Conservation (phyloP, 2,113 vertebrate genomes). For the Lasiurus cinereus region DNA sequence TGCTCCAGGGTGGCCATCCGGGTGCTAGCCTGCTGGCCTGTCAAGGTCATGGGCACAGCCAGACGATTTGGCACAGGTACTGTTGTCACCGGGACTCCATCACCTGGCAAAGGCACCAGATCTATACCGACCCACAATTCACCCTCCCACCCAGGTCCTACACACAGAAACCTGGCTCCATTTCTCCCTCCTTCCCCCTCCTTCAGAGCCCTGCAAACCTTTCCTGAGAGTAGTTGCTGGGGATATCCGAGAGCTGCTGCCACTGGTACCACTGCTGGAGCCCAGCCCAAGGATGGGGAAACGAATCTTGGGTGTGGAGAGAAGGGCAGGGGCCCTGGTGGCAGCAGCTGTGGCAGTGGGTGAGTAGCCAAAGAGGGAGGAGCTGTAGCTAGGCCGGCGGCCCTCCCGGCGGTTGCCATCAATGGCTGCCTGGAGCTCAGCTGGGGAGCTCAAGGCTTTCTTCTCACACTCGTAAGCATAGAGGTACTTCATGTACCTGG, state of each 20-base stretch:
- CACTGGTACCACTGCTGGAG: constrained; percentile 77
- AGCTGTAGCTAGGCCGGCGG: constrained; percentile 96
- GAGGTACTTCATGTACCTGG: constrained; percentile 97
- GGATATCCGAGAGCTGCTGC: constrained; percentile 88
- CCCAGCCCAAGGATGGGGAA: constrained; percentile 89
- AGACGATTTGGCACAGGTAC: constrained; percentile 90
- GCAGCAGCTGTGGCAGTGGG: constrained; percentile 74
- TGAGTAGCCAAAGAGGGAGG: constrained; percentile 93
- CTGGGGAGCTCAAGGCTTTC: constrained; percentile 96
- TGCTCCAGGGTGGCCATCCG: constrained; percentile 94
- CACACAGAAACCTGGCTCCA: background rate
- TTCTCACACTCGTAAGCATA: constrained; percentile 98
- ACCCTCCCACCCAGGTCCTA: background rate
- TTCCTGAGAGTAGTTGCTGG: constrained; percentile 91
- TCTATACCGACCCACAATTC: background rate
- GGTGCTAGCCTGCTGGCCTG: constrained; percentile 89
- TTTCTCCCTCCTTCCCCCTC: background rate
- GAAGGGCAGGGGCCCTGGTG: constrained; percentile 82
- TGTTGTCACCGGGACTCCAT: constrained; percentile 84
- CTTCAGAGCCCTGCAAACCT: constrained; percentile 82
- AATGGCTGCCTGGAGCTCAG: constrained; percentile 97
- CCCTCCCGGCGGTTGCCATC: constrained; percentile 98
- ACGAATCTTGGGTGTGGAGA: constrained; percentile 92
- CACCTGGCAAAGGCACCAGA: constrained; percentile 75
- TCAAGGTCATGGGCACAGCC: constrained; percentile 90